phyloP scores from a whole-genome alignment of 2,797 vertebrate genomes.

The Takifugu ocellatus region DNA sequence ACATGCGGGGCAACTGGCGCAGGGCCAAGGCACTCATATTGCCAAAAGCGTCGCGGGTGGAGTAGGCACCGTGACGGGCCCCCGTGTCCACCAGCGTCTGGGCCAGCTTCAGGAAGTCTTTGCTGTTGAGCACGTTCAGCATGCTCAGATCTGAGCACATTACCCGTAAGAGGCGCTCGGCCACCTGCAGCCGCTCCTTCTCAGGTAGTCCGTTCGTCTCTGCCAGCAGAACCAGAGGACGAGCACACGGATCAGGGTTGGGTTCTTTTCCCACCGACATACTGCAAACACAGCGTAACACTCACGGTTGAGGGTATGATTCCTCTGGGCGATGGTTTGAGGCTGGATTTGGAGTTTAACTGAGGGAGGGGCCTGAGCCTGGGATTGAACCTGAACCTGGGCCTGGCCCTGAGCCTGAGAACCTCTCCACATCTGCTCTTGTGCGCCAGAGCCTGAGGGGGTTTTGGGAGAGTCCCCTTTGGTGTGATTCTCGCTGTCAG shows the following conservation, averaged over 20 bases:
- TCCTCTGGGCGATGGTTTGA: slow-evolving; percentile 86
- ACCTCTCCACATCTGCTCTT: slow-evolving; percentile 82
- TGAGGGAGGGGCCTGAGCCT: slow-evolving; percentile 46
- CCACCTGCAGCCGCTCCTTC: slow-evolving; percentile 96
- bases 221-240: slow-evolving; percentile 50
- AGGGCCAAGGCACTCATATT: slow-evolving; percentile 95
- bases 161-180: slow-evolving; percentile 90
- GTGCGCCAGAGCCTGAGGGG: slow-evolving; percentile 78
- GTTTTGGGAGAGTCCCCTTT: slow-evolving; percentile 87
- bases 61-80: slow-evolving; percentile 93
- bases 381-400: slow-evolving; percentile 37
- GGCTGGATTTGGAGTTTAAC: slow-evolving; percentile 79
- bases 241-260: slow-evolving; percentile 19
- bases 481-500: slow-evolving; percentile 95
- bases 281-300: slow-evolving; percentile 10
- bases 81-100: slow-evolving; percentile 97
- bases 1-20: slow-evolving; percentile 96
- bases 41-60: slow-evolving; percentile 91
- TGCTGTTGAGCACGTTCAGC: slow-evolving; percentile 88
- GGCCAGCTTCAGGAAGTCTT: slow-evolving; percentile 96
- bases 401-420: slow-evolving; percentile 60
- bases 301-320: slow-evolving; percentile 87
- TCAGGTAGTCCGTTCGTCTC: slow-evolving; percentile 88
- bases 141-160: slow-evolving; percentile 95
- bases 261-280: not conserved